Evolutionary conservation across 2,797 vertebrate genomes (phyloP).

Genomic region (Rhinophrynus dorsalis): DNA sequence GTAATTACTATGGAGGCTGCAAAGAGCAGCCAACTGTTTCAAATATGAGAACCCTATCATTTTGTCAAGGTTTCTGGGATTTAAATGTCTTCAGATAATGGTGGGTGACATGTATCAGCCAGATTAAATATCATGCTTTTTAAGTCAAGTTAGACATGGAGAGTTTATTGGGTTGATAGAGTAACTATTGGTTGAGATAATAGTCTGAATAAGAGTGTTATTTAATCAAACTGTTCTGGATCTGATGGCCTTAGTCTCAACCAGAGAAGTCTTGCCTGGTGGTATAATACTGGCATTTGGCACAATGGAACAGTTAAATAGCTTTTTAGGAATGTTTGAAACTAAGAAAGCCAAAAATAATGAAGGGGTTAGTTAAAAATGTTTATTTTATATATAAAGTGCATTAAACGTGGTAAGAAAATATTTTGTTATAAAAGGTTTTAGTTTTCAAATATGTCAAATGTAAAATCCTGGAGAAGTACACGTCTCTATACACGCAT

Average conservation of each 20-base stretch:
- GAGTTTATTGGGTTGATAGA: no score
- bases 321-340: conserved; percentile 3
- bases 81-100: conserved; percentile 5
- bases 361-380: not conserved
- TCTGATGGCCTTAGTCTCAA: not conserved
- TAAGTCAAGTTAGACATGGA: not conserved
- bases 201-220: not conserved
- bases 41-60: conserved; percentile 27
- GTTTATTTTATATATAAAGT: conserved; percentile 24
- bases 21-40: not conserved
- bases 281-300: not conserved
- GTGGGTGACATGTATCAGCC: not conserved
- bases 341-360: conserved; percentile 35
- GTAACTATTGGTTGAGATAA: not conserved
- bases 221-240: not conserved
- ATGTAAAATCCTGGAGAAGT: conserved; percentile 13
- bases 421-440: conserved; percentile 7
- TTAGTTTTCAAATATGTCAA: not conserved
- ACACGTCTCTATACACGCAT: not conserved
- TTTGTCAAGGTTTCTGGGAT: conserved; percentile 3
- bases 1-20: conserved; percentile 1
- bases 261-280: not conserved
- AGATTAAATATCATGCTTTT: not conserved
- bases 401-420: conserved; percentile 24
- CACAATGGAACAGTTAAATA: conserved; percentile 2